phyloP scores from a whole-genome alignment of 1,140 invertebrate species.

The Bacillus rossius region DNA sequence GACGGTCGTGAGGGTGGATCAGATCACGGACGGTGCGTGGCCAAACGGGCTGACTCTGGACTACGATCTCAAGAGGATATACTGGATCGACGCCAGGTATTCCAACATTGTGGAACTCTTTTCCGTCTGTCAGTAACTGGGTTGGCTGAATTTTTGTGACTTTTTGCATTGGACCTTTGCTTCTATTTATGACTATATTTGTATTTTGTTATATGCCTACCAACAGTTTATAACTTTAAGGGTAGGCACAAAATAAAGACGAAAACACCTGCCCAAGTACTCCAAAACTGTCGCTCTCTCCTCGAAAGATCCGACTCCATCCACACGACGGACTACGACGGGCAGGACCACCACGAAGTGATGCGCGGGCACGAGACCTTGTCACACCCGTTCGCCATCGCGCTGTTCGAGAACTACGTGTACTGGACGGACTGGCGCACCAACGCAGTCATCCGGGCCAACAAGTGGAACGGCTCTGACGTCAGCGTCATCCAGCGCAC shows the following conservation, averaged over 20 bases:
- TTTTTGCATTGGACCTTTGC: too few species aligned
- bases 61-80: constrained; percentile 50
- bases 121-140: too few species aligned
- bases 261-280: too few species aligned
- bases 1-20: constrained; percentile 46
- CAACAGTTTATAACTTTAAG: too few species aligned
- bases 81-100: constrained; percentile 64
- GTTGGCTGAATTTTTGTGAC: too few species aligned
- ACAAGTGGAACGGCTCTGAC: constrained; percentile 59
- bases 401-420: constrained; percentile 55
- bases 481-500: constrained; percentile 52
- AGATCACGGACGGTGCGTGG: constrained; percentile 53
- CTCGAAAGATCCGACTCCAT: constrained; percentile 70
- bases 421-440: constrained; percentile 67
- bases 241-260: too few species aligned
- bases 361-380: constrained; percentile 49
- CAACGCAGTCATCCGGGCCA: constrained; percentile 56
- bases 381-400: constrained; percentile 59
- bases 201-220: too few species aligned
- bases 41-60: constrained; percentile 64
- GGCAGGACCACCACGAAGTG: constrained; percentile 45
- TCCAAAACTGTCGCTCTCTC: too few species aligned
- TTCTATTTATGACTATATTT: too few species aligned
- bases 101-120: too few species aligned
- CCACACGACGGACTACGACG: constrained; percentile 65